Base-by-base conservation (phyloP, 2,113 vertebrate species). In the Jacana jacana region DNA sequence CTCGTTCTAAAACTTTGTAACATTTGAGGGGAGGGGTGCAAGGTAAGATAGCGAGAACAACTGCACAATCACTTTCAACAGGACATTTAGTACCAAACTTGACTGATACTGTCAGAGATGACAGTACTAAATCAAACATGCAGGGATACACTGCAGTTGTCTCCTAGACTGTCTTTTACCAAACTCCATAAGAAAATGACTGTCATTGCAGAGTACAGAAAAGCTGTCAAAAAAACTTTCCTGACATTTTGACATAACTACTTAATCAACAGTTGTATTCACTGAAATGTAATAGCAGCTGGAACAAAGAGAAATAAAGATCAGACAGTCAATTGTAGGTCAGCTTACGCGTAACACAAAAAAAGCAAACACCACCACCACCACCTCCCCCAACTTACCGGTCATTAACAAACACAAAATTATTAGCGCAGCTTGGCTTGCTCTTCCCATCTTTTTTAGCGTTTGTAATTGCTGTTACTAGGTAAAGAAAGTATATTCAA, bases 361-460 rank as follows among this genome's bases (percentile, higher is more conserved):
- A 68, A 81, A 18, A 90, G 46, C 15, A 88, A 70, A 17, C 9
- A 61, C 10, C 11, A 17, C 4, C 10, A 42, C 10, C 86, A 73
- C 17, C 9, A 61, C 9, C 13, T 18, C 4, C 11, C 42, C 9
- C 68, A 77, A 95, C 97, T 97, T 91, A 97, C 97, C 95, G 25
- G 91, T 83, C 48, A n/a, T 18, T 57, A 93, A 51, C 27, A 57
- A 18, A 35, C 2, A 52, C 2, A 91, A 44, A 85, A 93, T 35
- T 8, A 68, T 31, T 40, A 91, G 40, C 72, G 76, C 33, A 46
- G 78, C 60, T 40, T 42, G 80, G n/a, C 42, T 86, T 37, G 55
- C 11, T 69, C 89, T 58, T 88, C 78, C 80, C 96, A 96, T 96
- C 42, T 78, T 46, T 44, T 81, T 39, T 42, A 83, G 55, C 40